Evolutionary conservation across 2,797 vertebrate species (phyloP).

Genomic region (Ispidina picta): DNA sequence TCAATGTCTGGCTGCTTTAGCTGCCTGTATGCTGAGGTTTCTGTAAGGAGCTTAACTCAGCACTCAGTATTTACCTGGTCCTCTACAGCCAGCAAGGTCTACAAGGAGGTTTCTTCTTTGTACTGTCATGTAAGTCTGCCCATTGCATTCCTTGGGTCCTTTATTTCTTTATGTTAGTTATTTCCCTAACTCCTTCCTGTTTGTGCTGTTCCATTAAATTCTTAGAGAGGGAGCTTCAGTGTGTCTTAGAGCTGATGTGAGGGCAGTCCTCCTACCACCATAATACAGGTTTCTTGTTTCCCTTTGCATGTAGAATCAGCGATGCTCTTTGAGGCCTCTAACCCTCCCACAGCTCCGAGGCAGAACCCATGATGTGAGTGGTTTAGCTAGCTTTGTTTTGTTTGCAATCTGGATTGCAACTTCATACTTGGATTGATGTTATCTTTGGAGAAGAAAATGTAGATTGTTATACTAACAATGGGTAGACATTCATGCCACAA

Average conservation of each 20-base stretch:
- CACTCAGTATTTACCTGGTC: not conserved
- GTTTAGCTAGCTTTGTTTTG: slow-evolving; percentile 1
- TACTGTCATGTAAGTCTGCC: not conserved
- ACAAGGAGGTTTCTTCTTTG: not conserved
- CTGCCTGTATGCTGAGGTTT: not conserved
- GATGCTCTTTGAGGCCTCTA: not conserved
- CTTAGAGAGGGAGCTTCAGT: not conserved
- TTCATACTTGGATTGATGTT: slow-evolving; percentile 33
- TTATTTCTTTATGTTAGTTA: not conserved
- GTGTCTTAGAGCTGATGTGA: not conserved
- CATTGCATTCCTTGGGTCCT: not conserved
- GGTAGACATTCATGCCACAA: not conserved
- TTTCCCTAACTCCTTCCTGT: not conserved
- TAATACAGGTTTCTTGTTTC: not conserved
- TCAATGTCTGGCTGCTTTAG: not conserved
- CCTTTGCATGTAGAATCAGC: not conserved
- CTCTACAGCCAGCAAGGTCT: not conserved
- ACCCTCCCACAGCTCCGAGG: not conserved
- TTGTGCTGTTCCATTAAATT: not conserved
- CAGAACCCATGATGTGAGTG: not conserved
- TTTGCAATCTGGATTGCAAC: not conserved
- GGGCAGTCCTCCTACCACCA: not conserved
- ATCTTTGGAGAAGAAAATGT: slow-evolving; percentile 37
- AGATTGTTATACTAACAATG: slow-evolving; percentile 35
- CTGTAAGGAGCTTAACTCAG: not conserved